Evolutionary conservation across 2,888 invertebrate genomes (phyloP), one percentile per base, ranked within the genome.

Genomic region (Bursaphelenchus okinawaensis): DNA sequence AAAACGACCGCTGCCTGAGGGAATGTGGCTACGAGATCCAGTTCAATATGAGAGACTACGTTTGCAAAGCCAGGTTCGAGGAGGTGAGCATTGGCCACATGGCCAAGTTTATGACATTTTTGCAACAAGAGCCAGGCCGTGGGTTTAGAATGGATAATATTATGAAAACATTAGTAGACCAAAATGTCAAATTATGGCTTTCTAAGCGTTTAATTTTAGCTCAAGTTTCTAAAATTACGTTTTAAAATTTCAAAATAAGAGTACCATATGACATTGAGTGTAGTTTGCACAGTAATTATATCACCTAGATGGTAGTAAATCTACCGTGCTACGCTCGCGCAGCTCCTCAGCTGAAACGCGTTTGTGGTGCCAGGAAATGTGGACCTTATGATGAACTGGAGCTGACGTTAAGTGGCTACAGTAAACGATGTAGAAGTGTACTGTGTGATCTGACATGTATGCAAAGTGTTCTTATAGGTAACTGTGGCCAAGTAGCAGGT

Each of bases 21-120:
- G 77, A 75, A 55, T 81, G 81, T 54, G 81, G 81, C 50, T 81
- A 76, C 65, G 77, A 79, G 29, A 79, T 81, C 8, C 81, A 81
- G 61, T 81, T 82, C 71, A 81, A 81, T 65, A 75, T 81, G 56
- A 68, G 81, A 9, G 80, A 81, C 65, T 81, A 79, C 56, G 77
- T 81, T 7, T 81, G 81, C 65, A 66, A 74, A 31, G 69, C 71
- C 55, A 68, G 74, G 8, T 71, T 70, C 54, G 56, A 68, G 16
- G 77, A 80, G 73, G 80, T 79, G 51, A 26, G 67, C n/a, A n/a
- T n/a, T n/a, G n/a, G n/a, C n/a, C 12, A 20, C 20, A 8, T 7
- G 16, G 16, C 63, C 24, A 8, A n/a, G 9, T 60, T 60, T 60
- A n/a, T 19, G 50, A 19, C 8, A 9, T 56, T 7, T 16, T n/a